Evolutionary conservation across 2,888 invertebrate species (phyloP).

Genomic region (Tribolium freemani): DNA sequence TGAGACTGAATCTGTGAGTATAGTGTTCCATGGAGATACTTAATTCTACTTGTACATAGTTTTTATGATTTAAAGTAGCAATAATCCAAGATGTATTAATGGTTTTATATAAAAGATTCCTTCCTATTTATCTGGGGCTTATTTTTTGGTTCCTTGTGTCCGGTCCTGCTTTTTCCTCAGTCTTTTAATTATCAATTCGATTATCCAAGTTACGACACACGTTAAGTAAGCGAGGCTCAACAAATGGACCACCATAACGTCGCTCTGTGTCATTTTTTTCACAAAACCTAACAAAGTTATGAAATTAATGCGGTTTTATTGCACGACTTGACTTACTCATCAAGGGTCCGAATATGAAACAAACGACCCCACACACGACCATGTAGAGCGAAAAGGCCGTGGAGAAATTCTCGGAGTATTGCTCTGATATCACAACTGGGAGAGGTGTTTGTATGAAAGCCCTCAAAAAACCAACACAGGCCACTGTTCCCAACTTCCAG

Average conservation of each 20-base stretch:
- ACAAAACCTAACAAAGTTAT: slow-evolving; percentile 70
- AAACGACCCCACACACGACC: slow-evolving; percentile 78
- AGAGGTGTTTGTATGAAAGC: slow-evolving; percentile 80
- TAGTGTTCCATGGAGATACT: slow-evolving; percentile 44
- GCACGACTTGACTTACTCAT: slow-evolving; percentile 71
- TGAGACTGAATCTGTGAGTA: slow-evolving; percentile 52
- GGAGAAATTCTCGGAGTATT: slow-evolving; percentile 78
- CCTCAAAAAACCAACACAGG: slow-evolving; percentile 77
- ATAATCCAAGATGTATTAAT: background rate
- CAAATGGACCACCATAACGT: slow-evolving; percentile 76
- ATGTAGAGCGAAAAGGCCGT: slow-evolving; percentile 82
- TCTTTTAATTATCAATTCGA: slow-evolving; percentile 69
- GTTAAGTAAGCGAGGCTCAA: slow-evolving; percentile 77
- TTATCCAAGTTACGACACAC: slow-evolving; percentile 79
- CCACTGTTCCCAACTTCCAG: slow-evolving; percentile 74
- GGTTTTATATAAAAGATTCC: background rate
- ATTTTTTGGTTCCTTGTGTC: background rate
- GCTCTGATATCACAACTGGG: slow-evolving; percentile 79
- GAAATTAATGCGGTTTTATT: slow-evolving; percentile 54
- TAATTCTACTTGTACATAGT: slow-evolving; percentile 42
- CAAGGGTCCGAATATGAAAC: slow-evolving; percentile 78
- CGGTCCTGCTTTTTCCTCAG: background rate
- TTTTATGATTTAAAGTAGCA: background rate
- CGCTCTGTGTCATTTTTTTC: slow-evolving; percentile 75
- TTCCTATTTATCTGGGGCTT: background rate